Evolutionary conservation across 2,888 invertebrate species (phyloP), one percentile per base, ranked within the genome.

Genomic region (Matsumyia berberina): DNA sequence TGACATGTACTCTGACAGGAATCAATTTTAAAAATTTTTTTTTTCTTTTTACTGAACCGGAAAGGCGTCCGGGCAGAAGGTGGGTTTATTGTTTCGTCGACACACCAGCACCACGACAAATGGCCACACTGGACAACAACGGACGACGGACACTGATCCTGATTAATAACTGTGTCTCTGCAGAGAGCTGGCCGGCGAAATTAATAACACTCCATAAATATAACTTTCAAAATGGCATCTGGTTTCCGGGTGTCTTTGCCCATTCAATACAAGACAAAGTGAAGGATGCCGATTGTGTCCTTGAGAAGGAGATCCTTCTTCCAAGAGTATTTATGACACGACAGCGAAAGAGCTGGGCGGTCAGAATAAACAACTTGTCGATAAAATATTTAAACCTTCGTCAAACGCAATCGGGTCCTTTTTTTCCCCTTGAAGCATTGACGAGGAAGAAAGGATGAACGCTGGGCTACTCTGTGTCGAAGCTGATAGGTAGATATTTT

Each of bases 321-420:
- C 8, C 7, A 1, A 0, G 49, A n/a, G 31, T 46, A 51, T 62
- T 62, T 62, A 62, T 57, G 62, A 64, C 62, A 73, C 4, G 24
- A 42, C 51, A 35, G 24, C 46, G 39, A 58, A 12, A 53, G 42
- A 60, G 58, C 77, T 53, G 44, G 53, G 15, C 44, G 44, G 60
- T 55, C 44, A 49, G 39, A 60, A 44, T 58, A 42, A 77, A 72
- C 78, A 78, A 78, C 24, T 24, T 60, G 78, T 82, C 82, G 78
- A 83, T 83, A 62, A 82, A 78, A 78, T 78, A 83, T 83, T 83
- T 67, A 73, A 83, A 78, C 82, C 82, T 73, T 78, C 78, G 78
- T 83, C 82, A 83, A 83, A 77, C 29, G 51, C 5, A 15, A 51
- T 49, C 39, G 58, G 33, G 15, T 1, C 9, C 37, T 11, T 24